Evolutionary conservation across 2,888 invertebrate genomes (phyloP).

Genomic region (Leptopterna dolabrata): DNA sequence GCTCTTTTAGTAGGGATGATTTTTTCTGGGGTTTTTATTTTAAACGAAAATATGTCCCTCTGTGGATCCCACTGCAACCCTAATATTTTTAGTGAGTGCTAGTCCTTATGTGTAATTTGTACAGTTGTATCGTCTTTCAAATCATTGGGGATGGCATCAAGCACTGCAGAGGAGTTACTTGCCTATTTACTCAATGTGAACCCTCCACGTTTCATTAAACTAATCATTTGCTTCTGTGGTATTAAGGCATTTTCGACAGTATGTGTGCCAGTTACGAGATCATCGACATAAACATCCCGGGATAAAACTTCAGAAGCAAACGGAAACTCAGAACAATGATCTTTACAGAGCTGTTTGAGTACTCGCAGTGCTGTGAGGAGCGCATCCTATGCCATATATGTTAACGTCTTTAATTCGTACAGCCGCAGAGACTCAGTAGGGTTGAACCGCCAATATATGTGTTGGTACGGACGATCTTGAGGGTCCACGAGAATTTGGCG

Average conservation of each 20-base stretch:
- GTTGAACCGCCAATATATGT: not conserved
- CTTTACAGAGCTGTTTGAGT: not conserved
- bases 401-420: constrained; percentile 15
- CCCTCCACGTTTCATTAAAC: not conserved
- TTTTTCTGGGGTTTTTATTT: not conserved
- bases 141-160: not conserved
- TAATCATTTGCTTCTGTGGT: not conserved
- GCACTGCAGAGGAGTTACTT: constrained; percentile 27
- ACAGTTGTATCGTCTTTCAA: not conserved
- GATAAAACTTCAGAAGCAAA: not conserved
- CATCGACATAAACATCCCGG: constrained; percentile 7
- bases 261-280: not conserved
- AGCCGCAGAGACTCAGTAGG: not conserved
- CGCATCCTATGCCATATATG: not conserved
- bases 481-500: not conserved
- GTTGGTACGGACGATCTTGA: not conserved
- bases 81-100: constrained; percentile 56
- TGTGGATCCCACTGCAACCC: constrained; percentile 60
- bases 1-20: constrained; percentile 57
- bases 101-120: not conserved
- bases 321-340: not conserved
- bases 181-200: constrained; percentile 49
- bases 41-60: constrained; percentile 57
- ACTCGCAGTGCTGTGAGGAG: not conserved
- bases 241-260: not conserved